Percentiles rank a stretch among this genome's conserved stretches.
These are phyloP conservation scores for Trigoniulus corallinus DNA, from an alignment of 1,140 invertebrate species.

Conservation along the genomic window DNA sequence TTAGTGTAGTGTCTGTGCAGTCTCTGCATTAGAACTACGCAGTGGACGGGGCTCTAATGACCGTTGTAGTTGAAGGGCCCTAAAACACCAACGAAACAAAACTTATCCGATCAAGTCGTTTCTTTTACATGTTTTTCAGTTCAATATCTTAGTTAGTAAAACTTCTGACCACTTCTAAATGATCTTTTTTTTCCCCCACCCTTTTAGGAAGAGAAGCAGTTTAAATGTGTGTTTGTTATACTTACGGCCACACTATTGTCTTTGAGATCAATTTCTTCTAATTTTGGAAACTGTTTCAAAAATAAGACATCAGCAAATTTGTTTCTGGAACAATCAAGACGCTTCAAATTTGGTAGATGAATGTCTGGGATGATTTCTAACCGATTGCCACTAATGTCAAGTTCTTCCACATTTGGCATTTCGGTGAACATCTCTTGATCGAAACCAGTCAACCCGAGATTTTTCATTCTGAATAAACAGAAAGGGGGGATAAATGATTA, in stretches of 20 bases:
- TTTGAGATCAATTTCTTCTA: background rate
- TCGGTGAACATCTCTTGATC: background rate
- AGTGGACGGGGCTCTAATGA: too few species aligned
- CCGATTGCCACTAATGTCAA: background rate
- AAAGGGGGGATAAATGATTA: background rate
- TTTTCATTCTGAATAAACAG: background rate
- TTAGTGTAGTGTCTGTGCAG: too few species aligned
- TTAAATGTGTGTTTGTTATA: too few species aligned
- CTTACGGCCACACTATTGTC: background rate
- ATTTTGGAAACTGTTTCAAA: background rate
- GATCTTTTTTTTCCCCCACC: too few species aligned
- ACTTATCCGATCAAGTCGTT: too few species aligned
- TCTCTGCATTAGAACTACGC: too few species aligned
- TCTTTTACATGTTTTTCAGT: too few species aligned
- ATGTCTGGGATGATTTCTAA: background rate
- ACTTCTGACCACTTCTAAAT: too few species aligned
- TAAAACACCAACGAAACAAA: too few species aligned
- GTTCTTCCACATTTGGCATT: background rate
- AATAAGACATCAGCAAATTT: constrained; percentile 1
- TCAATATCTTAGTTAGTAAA: too few species aligned
- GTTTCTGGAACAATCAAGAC: constrained; percentile 1
- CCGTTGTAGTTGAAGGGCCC: too few species aligned
- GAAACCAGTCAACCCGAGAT: background rate
- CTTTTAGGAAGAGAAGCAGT: too few species aligned
- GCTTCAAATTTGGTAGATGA: background rate